A percentile compares a stretch with the other conserved stretches of the same genome.
Evolutionary conservation across 2,888 invertebrate genomes (phyloP).

Genomic region (Rapana venosa): DNA sequence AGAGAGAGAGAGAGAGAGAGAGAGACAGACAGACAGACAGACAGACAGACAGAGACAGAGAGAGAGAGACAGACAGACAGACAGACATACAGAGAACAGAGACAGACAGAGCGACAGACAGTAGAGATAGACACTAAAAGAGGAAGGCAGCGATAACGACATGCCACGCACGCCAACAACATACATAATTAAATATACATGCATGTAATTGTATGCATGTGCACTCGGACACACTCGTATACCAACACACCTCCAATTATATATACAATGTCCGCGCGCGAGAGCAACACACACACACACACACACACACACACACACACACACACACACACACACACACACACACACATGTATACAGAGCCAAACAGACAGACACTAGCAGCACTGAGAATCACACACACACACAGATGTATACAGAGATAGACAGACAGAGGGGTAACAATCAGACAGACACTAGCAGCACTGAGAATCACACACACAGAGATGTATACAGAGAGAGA

Average conservation of each 20-base stretch:
- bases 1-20: conserved; percentile 28
- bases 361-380: neutral
- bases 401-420: neutral
- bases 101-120: no score
- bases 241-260: neutral
- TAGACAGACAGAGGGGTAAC: neutral
- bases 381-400: neutral
- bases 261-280: no score
- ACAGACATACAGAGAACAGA: neutral
- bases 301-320: neutral
- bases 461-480: neutral
- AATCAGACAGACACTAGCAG: no score
- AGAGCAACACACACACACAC: no score
- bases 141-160: neutral
- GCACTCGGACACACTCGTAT: neutral
- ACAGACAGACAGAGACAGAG: neutral
- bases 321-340: neutral
- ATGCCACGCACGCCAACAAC: no score
- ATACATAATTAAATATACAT: neutral
- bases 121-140: no score
- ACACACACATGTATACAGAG: neutral
- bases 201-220: neutral
- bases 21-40: neutral
- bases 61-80: neutral
- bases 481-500: neutral